A percentile compares a stretch with the other conserved stretches of the same genome.
Conservation (phyloP, 2,797 vertebrate species). For the Halcyon leucocephala region DNA sequence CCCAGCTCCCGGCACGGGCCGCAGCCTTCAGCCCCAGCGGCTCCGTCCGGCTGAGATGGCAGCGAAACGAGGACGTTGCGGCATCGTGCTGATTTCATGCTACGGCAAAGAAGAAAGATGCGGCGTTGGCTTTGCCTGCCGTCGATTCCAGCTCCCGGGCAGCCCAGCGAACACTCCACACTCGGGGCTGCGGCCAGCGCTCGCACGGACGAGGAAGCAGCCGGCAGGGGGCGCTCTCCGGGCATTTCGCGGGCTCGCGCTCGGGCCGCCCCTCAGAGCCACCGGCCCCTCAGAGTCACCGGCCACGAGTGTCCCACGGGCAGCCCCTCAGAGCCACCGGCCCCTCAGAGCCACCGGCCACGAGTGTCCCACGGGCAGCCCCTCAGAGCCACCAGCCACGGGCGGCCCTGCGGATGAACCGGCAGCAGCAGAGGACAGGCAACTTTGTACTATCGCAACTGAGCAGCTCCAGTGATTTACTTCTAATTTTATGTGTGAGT, state of each 20-base stretch:
- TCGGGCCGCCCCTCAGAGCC: too few species aligned
- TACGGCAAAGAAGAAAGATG: background rate
- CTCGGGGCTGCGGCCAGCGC: background rate
- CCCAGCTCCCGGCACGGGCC: fast-evolving
- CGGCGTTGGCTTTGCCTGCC: background rate
- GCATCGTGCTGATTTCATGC: background rate
- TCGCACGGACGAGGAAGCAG: background rate
- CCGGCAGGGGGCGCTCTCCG: conserved; percentile 68
- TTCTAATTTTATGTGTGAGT: background rate
- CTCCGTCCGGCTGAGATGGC: background rate
- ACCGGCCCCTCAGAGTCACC: too few species aligned
- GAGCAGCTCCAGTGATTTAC: background rate
- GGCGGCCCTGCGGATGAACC: background rate
- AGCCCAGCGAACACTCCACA: background rate
- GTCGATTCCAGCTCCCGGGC: background rate
- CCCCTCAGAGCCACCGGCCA: too few species aligned
- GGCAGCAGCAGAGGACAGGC: background rate
- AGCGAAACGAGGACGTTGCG: fast-evolving
- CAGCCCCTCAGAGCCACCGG: too few species aligned
- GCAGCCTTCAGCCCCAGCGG: background rate
- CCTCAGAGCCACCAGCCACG: too few species aligned
- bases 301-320: too few species aligned
- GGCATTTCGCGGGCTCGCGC: background rate
- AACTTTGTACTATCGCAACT: background rate
- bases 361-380: too few species aligned